These are phyloP conservation scores for Coturnix japonica DNA, from an alignment of 2,113 vertebrate genomes.

Conservation along the genomic window DNA sequence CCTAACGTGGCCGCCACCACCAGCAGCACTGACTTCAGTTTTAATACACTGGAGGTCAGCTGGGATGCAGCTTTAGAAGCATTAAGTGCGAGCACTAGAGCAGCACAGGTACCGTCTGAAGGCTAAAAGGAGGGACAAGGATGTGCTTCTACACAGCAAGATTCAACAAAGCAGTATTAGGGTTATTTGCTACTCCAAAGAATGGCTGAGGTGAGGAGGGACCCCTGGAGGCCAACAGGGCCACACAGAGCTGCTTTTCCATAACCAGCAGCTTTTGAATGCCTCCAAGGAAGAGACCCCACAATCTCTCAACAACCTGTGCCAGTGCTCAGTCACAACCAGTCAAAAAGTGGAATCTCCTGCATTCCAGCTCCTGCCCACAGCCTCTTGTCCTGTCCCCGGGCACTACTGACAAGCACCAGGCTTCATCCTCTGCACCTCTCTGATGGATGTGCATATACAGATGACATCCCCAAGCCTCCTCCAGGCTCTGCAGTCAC, in stretches of 20 bases:
- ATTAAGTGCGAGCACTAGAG: background rate
- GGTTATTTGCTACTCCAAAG: background rate
- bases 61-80: background rate
- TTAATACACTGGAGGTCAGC: fast-evolving
- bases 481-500: background rate
- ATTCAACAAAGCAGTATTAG: background rate
- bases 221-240: background rate
- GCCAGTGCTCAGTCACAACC: background rate
- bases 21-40: fast-evolving
- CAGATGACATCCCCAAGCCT: background rate
- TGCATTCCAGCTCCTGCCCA: background rate
- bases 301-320: background rate
- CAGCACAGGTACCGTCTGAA: fast-evolving
- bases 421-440: background rate
- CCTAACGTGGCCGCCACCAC: fast-evolving
- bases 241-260: background rate
- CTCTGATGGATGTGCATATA: background rate
- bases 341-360: background rate
- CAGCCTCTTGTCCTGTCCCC: background rate
- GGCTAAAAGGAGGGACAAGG: too few species aligned
- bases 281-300: background rate
- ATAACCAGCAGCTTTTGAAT: background rate
- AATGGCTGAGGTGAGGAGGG: background rate
- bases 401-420: background rate
- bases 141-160: background rate